These are phyloP conservation scores for Heteromyza rotundicornis DNA, from an alignment of 2,888 invertebrate genomes.

Conservation along the genomic window DNA sequence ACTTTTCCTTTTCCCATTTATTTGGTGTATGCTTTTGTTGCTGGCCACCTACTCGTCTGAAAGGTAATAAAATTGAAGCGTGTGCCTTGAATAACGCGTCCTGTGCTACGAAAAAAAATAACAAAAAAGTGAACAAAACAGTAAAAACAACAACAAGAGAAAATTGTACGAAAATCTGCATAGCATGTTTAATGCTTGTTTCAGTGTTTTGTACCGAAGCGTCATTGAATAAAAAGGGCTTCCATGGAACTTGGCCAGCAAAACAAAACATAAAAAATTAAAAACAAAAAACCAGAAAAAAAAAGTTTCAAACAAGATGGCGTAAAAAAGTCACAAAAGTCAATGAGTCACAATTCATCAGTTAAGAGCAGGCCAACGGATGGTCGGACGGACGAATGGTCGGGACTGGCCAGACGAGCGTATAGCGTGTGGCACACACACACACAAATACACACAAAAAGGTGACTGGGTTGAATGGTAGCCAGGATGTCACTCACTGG, in stretches of 20 bases:
- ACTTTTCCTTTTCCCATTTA: not conserved
- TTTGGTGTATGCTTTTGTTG: not conserved
- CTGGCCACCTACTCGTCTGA: not conserved
- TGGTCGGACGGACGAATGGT: not conserved
- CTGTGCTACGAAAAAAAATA: not conserved
- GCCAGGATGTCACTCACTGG: not conserved
- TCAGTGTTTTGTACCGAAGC: too few relatives aligned
- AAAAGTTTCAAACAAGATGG: conserved; percentile 15
- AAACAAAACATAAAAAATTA: conserved; percentile 3
- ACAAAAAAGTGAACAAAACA: conserved; percentile 9
- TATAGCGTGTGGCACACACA: not conserved
- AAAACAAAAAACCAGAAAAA: not conserved
- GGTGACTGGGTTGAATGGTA: not conserved
- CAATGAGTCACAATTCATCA: conserved; percentile 27
- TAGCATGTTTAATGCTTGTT: conserved; percentile 20
- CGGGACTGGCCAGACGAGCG: not conserved
- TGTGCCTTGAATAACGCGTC: conserved; percentile 14
- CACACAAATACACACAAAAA: not conserved
- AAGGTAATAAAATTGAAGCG: conserved; percentile 23
- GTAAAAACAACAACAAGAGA: not conserved
- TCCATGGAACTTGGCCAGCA: not conserved
- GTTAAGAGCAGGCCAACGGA: not conserved
- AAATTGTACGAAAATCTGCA: conserved; percentile 17
- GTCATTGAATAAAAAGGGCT: too few relatives aligned
- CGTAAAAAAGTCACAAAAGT: conserved; percentile 26